Base-by-base conservation (phyloP, 2,113 vertebrate species). In the Erythrocercus mccallii region DNA sequence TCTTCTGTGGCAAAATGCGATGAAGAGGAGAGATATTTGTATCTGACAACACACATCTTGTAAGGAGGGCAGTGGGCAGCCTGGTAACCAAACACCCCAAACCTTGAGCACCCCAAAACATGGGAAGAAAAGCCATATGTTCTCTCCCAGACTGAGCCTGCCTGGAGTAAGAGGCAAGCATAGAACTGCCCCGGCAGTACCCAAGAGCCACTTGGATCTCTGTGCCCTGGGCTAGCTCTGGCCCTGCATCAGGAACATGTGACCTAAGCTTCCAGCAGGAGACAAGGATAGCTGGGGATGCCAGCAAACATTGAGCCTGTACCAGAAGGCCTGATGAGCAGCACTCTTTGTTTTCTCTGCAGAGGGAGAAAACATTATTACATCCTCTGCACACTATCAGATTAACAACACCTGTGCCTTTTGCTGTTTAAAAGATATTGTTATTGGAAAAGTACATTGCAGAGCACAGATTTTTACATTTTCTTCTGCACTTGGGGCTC, bases 241-340 rank as follows among this genome's bases (percentile, higher is more conserved):
- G 24, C 20, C 37, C 40, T 9, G 2, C 24, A 22, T 4, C 1
- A 10, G 16, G 20, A 78, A 16, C 0, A 0, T 0, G 1, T 0
- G 3, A 68, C 17, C 9, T 1, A 3, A 64, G 38, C 38, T 81
- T 37, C 60, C 51, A 68, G 40, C 27, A n/a, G 42, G 7, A 79
- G 13, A 33, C 18, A 50, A 42, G 54, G 10, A 4, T 1, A 1
- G 17, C 33, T 35, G 33, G 37, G 61, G 7, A 42, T 35, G 64
- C 13, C 56, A 78, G 60, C 60, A 71, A 70, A 76, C 35, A 19
- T 1, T 9, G 31, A 74, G 47, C 38, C 30, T 4, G 0, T 25
- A 50, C 17, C 7, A 1, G n/a, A 51, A 33, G 7, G 9, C 6
- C 53, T 73, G 58, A 40, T 16, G 31, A 27, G 23, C 56, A 84